phyloP scores from a whole-genome alignment of 2,888 invertebrate species.

The Drosophila subquinaria region DNA sequence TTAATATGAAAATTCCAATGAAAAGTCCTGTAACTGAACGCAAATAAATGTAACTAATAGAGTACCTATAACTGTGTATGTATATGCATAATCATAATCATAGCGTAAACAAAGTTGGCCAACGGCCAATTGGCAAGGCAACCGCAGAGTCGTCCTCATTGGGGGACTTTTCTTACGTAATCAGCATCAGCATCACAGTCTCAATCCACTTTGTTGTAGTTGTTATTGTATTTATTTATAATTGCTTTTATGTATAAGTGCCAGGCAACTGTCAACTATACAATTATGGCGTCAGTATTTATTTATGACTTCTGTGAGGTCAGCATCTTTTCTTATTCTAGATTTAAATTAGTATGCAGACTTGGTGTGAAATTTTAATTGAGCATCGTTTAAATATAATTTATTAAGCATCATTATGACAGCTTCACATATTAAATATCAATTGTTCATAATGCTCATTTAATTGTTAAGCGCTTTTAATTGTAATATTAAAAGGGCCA shows the following conservation, averaged over 20 bases:
- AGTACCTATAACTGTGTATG: constrained; percentile 19
- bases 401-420: not conserved
- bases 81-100: constrained; percentile 6
- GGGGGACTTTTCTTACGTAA: constrained; percentile 6
- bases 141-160: constrained; percentile 37
- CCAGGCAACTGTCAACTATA: constrained; percentile 23
- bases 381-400: not conserved
- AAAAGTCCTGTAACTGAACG: constrained; percentile 7
- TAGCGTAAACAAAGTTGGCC: constrained; percentile 9
- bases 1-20: constrained; percentile 29
- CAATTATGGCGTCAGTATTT: constrained; percentile 5
- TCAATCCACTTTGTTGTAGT: constrained; percentile 21
- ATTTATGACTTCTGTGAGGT: constrained; percentile 13
- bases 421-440: constrained; percentile 21
- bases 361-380: not conserved
- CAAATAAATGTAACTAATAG: constrained; percentile 6
- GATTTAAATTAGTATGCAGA: not conserved
- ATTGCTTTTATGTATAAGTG: constrained; percentile 50
- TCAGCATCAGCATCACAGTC: constrained; percentile 2
- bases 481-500: constrained; percentile 38
- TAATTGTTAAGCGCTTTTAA: constrained; percentile 35
- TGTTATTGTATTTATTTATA: constrained; percentile 57
- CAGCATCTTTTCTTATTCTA: constrained; percentile 10
- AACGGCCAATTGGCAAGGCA: constrained; percentile 64
- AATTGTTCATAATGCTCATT: constrained; percentile 45